These are phyloP conservation scores for Anastrepha obliqua DNA, from an alignment of 1,140 invertebrate species.

Conservation along the genomic window DNA sequence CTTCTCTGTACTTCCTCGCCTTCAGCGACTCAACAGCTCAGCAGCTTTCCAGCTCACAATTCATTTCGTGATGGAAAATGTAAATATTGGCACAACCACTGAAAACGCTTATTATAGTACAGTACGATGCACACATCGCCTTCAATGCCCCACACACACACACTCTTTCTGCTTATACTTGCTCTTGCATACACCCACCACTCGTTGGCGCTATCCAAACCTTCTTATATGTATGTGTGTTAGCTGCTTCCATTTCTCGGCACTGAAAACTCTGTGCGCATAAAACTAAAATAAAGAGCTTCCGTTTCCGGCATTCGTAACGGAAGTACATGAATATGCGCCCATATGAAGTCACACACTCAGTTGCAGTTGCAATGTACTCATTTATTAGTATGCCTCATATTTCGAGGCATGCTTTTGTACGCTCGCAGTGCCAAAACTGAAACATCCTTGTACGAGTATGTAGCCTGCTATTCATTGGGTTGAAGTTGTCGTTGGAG, in stretches of 20 bases:
- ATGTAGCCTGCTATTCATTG: no score
- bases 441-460: not conserved
- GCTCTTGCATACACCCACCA: no score
- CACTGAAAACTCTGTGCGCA: not conserved
- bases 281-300: slow-evolving; percentile 50
- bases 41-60: slow-evolving; percentile 25
- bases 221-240: not conserved
- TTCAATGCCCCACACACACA: not conserved
- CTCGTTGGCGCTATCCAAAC: no score
- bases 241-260: not conserved
- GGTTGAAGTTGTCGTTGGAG: not conserved
- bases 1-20: not conserved
- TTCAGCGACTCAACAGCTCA: not conserved
- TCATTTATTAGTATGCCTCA: not conserved
- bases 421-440: not conserved
- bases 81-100: slow-evolving; percentile 37
- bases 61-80: slow-evolving; percentile 46
- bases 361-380: not conserved
- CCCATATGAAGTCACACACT: not conserved
- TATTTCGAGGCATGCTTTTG: slow-evolving; percentile 6
- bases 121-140: not conserved
- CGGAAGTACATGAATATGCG: slow-evolving; percentile 40
- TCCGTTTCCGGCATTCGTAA: slow-evolving; percentile 43
- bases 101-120: slow-evolving; percentile 43
- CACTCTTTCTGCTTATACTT: not conserved